Base-by-base conservation (phyloP, 2,888 invertebrate species). In the Rotaria magnacalcarata region DNA sequence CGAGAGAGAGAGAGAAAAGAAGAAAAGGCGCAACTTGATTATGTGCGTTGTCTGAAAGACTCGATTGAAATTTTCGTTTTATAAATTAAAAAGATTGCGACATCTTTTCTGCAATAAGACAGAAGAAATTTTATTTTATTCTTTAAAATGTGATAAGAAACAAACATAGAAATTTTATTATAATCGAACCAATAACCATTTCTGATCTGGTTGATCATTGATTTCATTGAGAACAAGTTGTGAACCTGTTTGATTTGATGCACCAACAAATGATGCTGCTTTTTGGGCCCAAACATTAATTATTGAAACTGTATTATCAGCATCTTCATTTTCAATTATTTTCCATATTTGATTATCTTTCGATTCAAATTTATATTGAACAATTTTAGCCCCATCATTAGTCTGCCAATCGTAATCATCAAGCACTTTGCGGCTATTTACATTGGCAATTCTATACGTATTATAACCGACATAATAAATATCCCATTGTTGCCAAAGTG, bases 321-420 rank as follows among this genome's bases (percentile, higher is more conserved):
- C 3, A 67, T 67, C 67, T 21, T 67, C 67, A 16, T 67, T 27
- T 27, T 67, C 67, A 67, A 27, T n/a, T 19, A 67, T 34, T 34
- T 27, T 67, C 67, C 67, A 67, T 34, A 67, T n/a, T 34, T 67
- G 67, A 67, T 67, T 67, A 67, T 67, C 34, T 67, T 34, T 34
- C 2, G 34, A 16, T 27, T 67, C 27, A 67, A 27, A 67, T 34
- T n/a, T n/a, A 67, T 27, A 67, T 67, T 67, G 67, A 67, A 67
- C 34, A n/a, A 67, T n/a, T n/a, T 27, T 67, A 11, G 67, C 14
- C 3, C 67, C 67, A 34, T 67, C 67, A 67, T 67, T 34, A 27
- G n/a, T n/a, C 4, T 34, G 27, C 67, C 67, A 67, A 34, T 67
- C 67, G 19, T 27, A 67, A 27, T n/a, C 67, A 67, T 67, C 67